Percentiles rank a stretch among this genome's conserved stretches.
Evolutionary conservation across 2,888 invertebrate genomes (phyloP).

Genomic region (Drosophila mimetica): DNA sequence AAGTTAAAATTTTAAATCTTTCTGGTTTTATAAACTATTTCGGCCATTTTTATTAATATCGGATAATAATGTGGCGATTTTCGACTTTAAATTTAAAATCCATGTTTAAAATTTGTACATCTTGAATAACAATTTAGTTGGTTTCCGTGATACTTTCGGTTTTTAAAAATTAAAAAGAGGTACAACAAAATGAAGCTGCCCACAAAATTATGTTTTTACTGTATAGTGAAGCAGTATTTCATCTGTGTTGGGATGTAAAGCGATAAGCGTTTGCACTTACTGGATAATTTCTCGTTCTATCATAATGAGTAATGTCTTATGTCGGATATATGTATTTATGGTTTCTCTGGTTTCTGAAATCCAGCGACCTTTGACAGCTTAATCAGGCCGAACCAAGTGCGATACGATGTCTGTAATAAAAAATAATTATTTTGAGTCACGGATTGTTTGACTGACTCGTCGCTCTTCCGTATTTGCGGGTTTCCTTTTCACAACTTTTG

Average conservation of each 20-base stretch:
- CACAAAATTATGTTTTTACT: background rate
- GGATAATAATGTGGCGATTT: no score
- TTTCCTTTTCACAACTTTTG: constrained; percentile 41
- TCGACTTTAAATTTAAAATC: no score
- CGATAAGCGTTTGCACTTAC: constrained; percentile 56
- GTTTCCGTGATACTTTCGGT: no score
- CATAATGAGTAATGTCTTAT: constrained; percentile 46
- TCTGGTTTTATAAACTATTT: no score
- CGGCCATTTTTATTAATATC: no score
- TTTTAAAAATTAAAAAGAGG: no score
- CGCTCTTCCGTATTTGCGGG: constrained; percentile 52
- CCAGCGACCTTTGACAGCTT: constrained; percentile 21
- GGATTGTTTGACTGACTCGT: constrained; percentile 29
- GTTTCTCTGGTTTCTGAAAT: constrained; percentile 11
- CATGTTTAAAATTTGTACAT: no score
- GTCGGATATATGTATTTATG: constrained; percentile 1
- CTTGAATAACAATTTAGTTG: no score
- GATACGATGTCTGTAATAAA: constrained; percentile 43
- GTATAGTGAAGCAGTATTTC: background rate
- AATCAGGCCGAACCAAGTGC: constrained; percentile 35
- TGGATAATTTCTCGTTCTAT: constrained; percentile 79
- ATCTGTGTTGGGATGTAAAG: background rate
- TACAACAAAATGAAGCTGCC: background rate
- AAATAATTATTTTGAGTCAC: constrained; percentile 37
- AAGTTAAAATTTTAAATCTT: no score